Base-by-base conservation (phyloP, 1,140 invertebrate genomes). In the Eupristina koningsbergeri region DNA sequence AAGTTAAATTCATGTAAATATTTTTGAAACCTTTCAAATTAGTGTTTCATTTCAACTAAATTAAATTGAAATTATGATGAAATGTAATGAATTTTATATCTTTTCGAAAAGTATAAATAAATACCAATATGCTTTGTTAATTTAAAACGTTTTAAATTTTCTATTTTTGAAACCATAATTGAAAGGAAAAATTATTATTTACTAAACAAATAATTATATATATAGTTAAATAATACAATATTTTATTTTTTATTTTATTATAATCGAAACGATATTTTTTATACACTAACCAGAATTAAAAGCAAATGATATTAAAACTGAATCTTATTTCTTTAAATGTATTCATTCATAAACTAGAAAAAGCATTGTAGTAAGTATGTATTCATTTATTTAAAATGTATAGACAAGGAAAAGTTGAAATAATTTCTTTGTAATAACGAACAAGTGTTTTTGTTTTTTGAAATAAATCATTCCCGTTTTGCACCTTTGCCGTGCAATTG, bases 401-500 rank as follows among this genome's bases (percentile, higher is more conserved):
- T 36, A 31, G 61, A 74, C 26, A 50, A 74, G 80, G 80, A 81
- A 81, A 81, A 81, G 58, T 58, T 76, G 58, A 75, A 82, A 75
- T 67, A 76, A 76, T 41, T 76, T 73, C 73, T 67, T 41, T 11
- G 41, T 67, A 82, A 82, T 67, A 73, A 82, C 73, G 80, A 45
- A 76, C 80, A 76, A 82, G 80, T 82, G 80, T 76, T 82, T 82
- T 82, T 75, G 39, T 73, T 34, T 64, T 63, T 81, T 71, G 80
- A 81, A 81, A 81, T 81, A 81, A 74, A 81, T 81, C 69, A 81
- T 74, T 81, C 80, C 50, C 71, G 64, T 71, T 63, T 80, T 31
- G 64, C 78, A 26, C 58, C 34, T 78, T 29, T 78, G 36, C 76
- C 36, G 74, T 6, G 41, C 39, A 47, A 29, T 47, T 22, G 29